Evolutionary conservation across 2,113 vertebrate species (phyloP), one percentile per base, ranked within the genome.

Genomic region (Phaetusa simplex): DNA sequence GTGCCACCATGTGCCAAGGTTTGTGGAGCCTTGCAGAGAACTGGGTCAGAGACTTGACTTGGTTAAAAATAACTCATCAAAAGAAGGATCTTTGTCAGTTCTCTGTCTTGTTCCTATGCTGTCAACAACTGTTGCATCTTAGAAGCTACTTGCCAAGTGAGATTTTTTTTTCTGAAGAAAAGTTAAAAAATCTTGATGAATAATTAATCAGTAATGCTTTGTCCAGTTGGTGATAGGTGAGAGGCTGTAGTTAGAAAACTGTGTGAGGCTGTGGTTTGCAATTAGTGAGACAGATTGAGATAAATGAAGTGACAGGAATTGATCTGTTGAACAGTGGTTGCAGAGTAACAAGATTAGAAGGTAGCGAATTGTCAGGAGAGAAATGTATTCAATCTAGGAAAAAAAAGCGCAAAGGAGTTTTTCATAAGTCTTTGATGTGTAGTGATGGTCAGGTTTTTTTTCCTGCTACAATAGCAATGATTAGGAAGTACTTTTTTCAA

Each of bases 11-110:
- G 47, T 94, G 64, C 69, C 78, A 87, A 21, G 58, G 58, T 90
- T 88, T 90, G 71, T 90, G 74, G 43, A 85, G 86, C n/a, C n/a
- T 18, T 82, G 66, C 7, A 1, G 61, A 76, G 79, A 96, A 92
- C 86, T 95, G 66, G 91, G 96, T 95, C 94, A 96, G 79, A 92
- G 91, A 47, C 86, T 91, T 83, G 64, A 70, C 67, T 83, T 80
- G 49, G 88, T 90, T 96, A 95, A 95, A 96, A 93, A 97, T 95
- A 96, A 58, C 82, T 88, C 58, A 40, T 92, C 86, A 73, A 80
- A 90, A 83, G 86, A 69, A 80, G 30, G 34, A 77, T 80, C 66
- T 88, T 83, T 95, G 79, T 90, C 82, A 62, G 49, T 92, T 90
- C 65, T 95, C 67, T 58, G 30, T 77, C 45, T 83, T 88, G 36